These are phyloP conservation scores for Hetaerina americana DNA, from an alignment of 1,140 invertebrate genomes.

Conservation along the genomic window DNA sequence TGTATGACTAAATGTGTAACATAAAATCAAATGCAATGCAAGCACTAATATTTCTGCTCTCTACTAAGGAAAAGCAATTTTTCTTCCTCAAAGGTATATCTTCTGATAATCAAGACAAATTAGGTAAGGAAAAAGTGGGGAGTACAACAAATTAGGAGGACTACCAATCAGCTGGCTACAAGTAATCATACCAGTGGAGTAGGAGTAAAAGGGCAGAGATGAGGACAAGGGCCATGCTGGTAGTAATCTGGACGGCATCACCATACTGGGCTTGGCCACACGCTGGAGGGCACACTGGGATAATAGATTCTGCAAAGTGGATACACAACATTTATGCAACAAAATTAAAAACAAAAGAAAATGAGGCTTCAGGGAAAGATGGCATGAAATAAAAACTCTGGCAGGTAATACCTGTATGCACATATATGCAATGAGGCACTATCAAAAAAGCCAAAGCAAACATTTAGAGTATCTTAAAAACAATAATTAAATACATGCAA, in stretches of 20 bases:
- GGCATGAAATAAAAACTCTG: constrained; percentile 10
- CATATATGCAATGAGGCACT: constrained; percentile 8
- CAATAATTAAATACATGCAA: constrained; percentile 5
- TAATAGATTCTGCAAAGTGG: constrained; percentile 62
- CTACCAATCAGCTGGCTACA: too few relatives aligned
- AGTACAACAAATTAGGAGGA: too few relatives aligned
- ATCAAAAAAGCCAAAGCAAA: constrained; percentile 12
- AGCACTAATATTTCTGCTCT: too few relatives aligned
- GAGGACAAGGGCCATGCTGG: constrained; percentile 21
- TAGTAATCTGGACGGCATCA: constrained; percentile 29
- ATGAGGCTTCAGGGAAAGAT: too few relatives aligned
- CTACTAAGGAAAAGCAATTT: too few relatives aligned
- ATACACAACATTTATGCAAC: constrained; percentile 8
- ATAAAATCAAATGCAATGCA: too few relatives aligned
- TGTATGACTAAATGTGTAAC: too few relatives aligned
- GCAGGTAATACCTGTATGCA: constrained; percentile 6
- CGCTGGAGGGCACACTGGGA: constrained; percentile 83
- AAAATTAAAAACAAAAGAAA: not conserved
- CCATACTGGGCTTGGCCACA: constrained; percentile 58
- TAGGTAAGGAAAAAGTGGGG: too few relatives aligned
- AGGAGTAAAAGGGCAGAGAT: not conserved
- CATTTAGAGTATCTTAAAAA: constrained; percentile 6
- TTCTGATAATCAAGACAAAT: too few relatives aligned
- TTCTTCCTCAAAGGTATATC: too few relatives aligned
- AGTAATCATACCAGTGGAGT: not conserved